Evolutionary conservation across 2,888 invertebrate genomes (phyloP).

Genomic region (Mythimna ferrago): DNA sequence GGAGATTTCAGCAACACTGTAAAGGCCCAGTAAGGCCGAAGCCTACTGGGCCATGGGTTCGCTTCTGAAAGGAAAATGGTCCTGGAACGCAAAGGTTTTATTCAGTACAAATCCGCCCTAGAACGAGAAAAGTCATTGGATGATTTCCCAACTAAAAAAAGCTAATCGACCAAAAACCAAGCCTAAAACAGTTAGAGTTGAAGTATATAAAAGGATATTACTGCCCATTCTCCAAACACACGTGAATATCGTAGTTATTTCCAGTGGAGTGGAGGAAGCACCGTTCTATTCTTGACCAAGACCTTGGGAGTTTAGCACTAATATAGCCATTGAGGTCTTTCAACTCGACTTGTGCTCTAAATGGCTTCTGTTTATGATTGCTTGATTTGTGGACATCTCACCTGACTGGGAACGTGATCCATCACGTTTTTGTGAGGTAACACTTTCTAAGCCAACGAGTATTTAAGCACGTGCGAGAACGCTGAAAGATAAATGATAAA

Average conservation of each 20-base stretch:
- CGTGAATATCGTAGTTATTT: slow-evolving; percentile 44
- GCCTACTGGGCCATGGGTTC: no score
- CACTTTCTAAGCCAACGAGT: not conserved
- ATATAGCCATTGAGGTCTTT: slow-evolving; percentile 49
- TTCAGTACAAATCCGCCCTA: no score
- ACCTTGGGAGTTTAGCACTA: slow-evolving; percentile 41
- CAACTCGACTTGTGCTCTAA: slow-evolving; percentile 41
- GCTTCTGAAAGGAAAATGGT: no score
- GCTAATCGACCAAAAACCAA: not conserved
- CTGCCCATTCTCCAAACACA: slow-evolving; percentile 34
- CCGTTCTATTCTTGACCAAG: slow-evolving; percentile 52
- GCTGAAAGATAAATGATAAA: no score
- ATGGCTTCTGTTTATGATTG: slow-evolving; percentile 19
- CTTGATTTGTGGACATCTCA: slow-evolving; percentile 26
- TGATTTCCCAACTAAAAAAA: no score
- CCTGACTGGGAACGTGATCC: slow-evolving; percentile 22
- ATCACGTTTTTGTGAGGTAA: slow-evolving; percentile 9
- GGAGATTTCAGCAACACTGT: no score
- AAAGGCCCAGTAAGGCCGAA: no score
- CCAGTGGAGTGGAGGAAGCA: slow-evolving; percentile 42
- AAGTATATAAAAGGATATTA: slow-evolving; percentile 18
- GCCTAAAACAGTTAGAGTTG: not conserved
- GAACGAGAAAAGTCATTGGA: no score
- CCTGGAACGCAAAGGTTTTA: no score
- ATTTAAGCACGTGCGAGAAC: not conserved